Percentiles rank a stretch among this genome's conserved stretches.
These are phyloP conservation scores for Oxyteleia sp. DNA, from an alignment of 2,888 invertebrate genomes.

Conservation along the genomic window DNA sequence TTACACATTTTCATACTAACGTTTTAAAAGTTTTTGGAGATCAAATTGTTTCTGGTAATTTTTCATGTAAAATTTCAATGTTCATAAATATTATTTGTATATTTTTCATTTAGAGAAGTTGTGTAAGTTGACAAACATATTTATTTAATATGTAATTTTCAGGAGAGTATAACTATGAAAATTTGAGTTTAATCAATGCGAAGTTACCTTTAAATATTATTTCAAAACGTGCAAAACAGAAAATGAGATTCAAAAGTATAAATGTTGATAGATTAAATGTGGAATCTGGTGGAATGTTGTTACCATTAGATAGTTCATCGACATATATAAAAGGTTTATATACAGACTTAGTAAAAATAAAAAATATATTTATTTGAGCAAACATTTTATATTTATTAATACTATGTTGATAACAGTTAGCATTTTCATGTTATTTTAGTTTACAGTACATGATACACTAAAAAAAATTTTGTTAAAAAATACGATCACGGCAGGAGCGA, in stretches of 20 bases:
- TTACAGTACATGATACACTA: too few species aligned
- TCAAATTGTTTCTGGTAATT: constrained; percentile 87
- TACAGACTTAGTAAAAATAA: too few species aligned
- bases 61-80: too few species aligned
- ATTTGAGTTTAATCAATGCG: not conserved
- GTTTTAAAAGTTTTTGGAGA: constrained; percentile 88
- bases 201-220: not conserved
- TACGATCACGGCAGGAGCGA: too few species aligned
- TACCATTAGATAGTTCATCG: constrained; percentile 16
- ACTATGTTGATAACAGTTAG: too few species aligned
- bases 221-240: constrained; percentile 1
- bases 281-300: not conserved
- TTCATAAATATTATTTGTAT: too few species aligned
- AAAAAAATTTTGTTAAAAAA: too few species aligned
- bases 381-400: too few species aligned
- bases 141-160: not conserved
- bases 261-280: constrained; percentile 7
- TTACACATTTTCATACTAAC: constrained; percentile 87
- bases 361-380: too few species aligned
- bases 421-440: too few species aligned
- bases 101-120: too few species aligned
- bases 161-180: not conserved
- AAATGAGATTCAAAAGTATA: not conserved
- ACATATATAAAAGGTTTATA: constrained; percentile 26
- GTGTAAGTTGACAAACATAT: not conserved